Percentiles rank a stretch among this genome's conserved stretches.
These are phyloP conservation scores for Calliopsis andreniformis DNA, from an alignment of 1,140 invertebrate species.

Conservation along the genomic window DNA sequence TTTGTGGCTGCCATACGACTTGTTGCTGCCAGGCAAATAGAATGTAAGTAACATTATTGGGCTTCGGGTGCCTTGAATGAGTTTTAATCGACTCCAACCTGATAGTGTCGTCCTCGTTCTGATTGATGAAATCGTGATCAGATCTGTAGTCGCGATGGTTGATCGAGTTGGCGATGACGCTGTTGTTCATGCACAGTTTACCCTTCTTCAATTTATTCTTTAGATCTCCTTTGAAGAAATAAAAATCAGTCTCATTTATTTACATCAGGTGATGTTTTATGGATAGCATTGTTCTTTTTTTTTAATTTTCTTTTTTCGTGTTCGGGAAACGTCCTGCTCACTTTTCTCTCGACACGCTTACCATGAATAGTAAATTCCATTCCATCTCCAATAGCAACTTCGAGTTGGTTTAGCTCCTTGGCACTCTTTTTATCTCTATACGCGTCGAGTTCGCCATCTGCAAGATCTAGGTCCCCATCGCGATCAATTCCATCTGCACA, in stretches of 20 bases:
- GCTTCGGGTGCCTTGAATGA: neutral
- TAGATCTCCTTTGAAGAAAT: constrained; percentile 84
- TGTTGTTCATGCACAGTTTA: constrained; percentile 87
- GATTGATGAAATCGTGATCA: constrained; percentile 87
- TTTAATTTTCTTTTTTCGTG: neutral
- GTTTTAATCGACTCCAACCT: constrained; percentile 78
- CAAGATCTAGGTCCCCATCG: constrained; percentile 88
- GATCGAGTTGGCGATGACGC: constrained; percentile 86
- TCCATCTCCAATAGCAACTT: constrained; percentile 94
- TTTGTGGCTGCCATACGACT: constrained; percentile 96
- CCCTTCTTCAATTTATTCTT: constrained; percentile 88
- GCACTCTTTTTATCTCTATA: constrained; percentile 92
- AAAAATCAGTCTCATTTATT: constrained; percentile 45
- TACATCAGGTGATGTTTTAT: neutral
- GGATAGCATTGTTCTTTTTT: neutral
- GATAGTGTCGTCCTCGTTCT: constrained; percentile 83
- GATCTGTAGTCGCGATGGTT: constrained; percentile 89
- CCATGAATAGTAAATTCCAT: constrained; percentile 96
- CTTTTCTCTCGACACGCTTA: constrained; percentile 74
- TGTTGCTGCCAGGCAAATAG: constrained; percentile 85
- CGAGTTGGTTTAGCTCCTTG: constrained; percentile 89
- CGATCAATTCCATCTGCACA: constrained; percentile 82
- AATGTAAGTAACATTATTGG: neutral
- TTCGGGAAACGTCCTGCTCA: neutral
- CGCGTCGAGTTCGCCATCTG: constrained; percentile 88